Conservation (phyloP, 2,113 vertebrate genomes). For the Pteruthius melanotis region DNA sequence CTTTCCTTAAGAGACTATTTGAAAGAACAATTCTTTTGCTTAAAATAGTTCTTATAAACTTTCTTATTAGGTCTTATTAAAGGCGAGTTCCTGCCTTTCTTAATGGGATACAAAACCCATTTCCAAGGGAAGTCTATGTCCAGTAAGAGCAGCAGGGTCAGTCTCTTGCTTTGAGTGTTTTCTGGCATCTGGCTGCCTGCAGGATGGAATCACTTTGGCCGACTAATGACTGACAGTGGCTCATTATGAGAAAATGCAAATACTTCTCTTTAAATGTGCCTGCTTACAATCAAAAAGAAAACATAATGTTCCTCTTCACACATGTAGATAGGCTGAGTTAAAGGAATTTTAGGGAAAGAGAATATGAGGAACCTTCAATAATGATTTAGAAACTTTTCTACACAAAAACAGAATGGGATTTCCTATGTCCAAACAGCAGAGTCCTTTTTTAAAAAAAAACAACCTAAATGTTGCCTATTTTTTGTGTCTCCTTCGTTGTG, state of each 20-base stretch:
- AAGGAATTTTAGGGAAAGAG: background rate
- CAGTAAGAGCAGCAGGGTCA: background rate
- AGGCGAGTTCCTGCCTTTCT: slow-evolving; percentile 38
- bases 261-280: background rate
- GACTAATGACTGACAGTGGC: background rate
- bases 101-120: slow-evolving; percentile 5
- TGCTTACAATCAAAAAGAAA: background rate
- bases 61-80: slow-evolving; percentile 32
- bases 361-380: background rate
- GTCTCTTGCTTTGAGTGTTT: background rate
- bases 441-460: background rate
- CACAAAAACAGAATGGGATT: background rate
- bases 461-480: background rate
- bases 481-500: background rate
- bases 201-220: background rate
- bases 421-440: background rate
- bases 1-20: background rate
- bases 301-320: background rate
- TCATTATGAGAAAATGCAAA: slow-evolving; percentile 23
- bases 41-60: slow-evolving; percentile 31
- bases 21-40: background rate
- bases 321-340: background rate
- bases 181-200: background rate
- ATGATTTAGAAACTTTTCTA: background rate
- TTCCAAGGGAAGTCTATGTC: slow-evolving; percentile 30